These are phyloP conservation scores for Pseudoips prasinana DNA, from an alignment of 2,888 invertebrate species.

Conservation along the genomic window DNA sequence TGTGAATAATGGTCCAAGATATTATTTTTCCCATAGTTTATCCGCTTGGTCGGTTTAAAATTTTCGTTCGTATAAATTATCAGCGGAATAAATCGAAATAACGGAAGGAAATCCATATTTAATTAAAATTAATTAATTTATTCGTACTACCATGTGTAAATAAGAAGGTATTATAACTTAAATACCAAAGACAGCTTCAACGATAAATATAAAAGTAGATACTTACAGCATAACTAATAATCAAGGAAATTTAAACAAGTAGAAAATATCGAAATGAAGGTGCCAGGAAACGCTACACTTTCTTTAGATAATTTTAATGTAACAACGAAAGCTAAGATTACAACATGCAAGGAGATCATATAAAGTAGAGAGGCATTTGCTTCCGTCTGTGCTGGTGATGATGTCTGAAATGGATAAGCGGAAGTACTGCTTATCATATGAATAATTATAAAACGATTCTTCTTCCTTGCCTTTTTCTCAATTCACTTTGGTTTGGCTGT, in stretches of 20 bases:
- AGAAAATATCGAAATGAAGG: background rate
- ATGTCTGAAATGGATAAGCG: slow-evolving; percentile 67
- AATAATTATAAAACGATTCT: slow-evolving; percentile 7
- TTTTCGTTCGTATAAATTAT: too few relatives aligned
- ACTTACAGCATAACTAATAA: slow-evolving; percentile 21
- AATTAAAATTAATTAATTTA: too few relatives aligned
- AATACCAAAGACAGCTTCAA: background rate
- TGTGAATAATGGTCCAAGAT: too few relatives aligned
- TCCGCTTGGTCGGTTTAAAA: too few relatives aligned
- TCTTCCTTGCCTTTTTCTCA: too few relatives aligned
- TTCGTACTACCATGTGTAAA: too few relatives aligned
- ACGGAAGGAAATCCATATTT: too few relatives aligned
- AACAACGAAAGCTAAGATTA: slow-evolving; percentile 10
- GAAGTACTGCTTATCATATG: slow-evolving; percentile 48
- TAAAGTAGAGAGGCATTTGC: slow-evolving; percentile 65
- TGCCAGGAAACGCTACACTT: background rate
- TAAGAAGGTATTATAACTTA: too few relatives aligned
- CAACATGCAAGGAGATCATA: slow-evolving; percentile 38
- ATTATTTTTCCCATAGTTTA: too few relatives aligned
- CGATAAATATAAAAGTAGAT: slow-evolving; percentile 1
- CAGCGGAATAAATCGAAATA: too few relatives aligned
- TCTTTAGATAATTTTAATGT: background rate
- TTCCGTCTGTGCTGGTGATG: slow-evolving; percentile 67
- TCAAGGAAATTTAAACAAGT: too few relatives aligned
- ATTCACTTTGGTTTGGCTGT: too few relatives aligned